phyloP scores from a whole-genome alignment of 2,113 vertebrate species.

The Hylia prasina region DNA sequence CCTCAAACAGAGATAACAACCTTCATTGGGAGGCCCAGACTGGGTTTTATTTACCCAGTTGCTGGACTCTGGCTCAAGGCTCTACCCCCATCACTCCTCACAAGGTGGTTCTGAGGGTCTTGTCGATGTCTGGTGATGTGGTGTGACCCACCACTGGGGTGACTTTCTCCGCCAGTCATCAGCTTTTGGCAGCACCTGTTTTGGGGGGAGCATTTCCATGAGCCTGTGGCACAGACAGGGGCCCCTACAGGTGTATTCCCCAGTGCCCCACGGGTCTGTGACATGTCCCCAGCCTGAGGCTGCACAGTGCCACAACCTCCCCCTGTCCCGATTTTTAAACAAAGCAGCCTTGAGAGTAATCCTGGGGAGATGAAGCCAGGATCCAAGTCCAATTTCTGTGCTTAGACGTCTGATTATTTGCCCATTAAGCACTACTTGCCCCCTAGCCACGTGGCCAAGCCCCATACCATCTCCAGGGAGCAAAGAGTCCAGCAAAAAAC shows the following conservation, averaged over 20 bases:
- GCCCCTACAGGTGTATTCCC: neutral
- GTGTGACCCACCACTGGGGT: neutral
- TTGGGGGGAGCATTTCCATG: neutral
- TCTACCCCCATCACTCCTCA: neutral
- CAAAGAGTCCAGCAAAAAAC: neutral
- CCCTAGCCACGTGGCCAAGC: rapidly evolving
- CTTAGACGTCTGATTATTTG: neutral
- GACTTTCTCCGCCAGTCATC: rapidly evolving
- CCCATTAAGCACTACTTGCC: neutral
- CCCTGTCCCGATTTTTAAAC: neutral
- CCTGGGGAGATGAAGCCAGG: rapidly evolving
- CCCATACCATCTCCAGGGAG: rapidly evolving
- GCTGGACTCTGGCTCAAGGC: neutral
- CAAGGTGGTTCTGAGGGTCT: neutral
- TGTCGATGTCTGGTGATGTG: rapidly evolving
- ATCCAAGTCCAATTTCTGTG: neutral
- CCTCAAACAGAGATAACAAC: conserved; percentile 26
- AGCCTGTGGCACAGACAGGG: neutral
- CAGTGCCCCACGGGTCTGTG: rapidly evolving
- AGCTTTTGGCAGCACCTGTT: neutral
- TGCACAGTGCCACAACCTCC: neutral
- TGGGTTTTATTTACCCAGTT: neutral
- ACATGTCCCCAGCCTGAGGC: neutral
- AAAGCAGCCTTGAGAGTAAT: neutral
- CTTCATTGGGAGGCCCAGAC: neutral